A percentile compares a stretch with the other conserved stretches of the same genome.
Evolutionary conservation across 2,888 invertebrate species (phyloP).

Genomic region (Theodoxus fluviatilis): DNA sequence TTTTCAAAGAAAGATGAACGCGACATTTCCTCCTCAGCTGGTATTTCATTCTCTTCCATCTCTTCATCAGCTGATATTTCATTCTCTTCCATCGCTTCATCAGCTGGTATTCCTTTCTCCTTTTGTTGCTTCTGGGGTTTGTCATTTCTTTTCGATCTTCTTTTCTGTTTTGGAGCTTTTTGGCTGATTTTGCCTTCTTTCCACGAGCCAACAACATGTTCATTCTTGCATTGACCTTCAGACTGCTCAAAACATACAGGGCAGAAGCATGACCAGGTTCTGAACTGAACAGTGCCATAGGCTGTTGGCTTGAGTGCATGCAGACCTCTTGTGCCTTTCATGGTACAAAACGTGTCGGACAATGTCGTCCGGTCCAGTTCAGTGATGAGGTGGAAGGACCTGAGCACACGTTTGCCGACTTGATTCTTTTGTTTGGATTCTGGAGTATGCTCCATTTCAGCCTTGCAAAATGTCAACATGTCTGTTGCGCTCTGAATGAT

Average conservation of each 20-base stretch:
- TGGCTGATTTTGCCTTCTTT: neutral
- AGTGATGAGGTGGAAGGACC: too few species aligned
- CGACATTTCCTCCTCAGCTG: neutral
- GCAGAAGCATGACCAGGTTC: neutral
- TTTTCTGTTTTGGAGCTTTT: neutral
- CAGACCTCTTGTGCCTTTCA: neutral
- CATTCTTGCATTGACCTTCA: neutral
- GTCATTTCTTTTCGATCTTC: neutral
- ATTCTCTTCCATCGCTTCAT: neutral
- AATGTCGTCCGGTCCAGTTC: neutral
- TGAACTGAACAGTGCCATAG: neutral
- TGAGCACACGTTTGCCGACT: neutral
- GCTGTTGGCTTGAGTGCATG: neutral
- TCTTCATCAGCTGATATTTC: neutral
- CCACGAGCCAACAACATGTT: neutral
- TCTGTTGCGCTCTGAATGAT: neutral
- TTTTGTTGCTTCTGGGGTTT: too few species aligned
- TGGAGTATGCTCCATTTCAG: neutral
- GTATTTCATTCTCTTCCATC: neutral
- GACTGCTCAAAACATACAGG: neutral
- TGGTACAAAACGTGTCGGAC: neutral
- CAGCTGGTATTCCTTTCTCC: neutral
- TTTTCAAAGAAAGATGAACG: neutral
- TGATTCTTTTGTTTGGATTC: neutral
- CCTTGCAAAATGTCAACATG: neutral